Conservation (phyloP, 1,140 invertebrate species). For the Drosophila tropicalis region DNA sequence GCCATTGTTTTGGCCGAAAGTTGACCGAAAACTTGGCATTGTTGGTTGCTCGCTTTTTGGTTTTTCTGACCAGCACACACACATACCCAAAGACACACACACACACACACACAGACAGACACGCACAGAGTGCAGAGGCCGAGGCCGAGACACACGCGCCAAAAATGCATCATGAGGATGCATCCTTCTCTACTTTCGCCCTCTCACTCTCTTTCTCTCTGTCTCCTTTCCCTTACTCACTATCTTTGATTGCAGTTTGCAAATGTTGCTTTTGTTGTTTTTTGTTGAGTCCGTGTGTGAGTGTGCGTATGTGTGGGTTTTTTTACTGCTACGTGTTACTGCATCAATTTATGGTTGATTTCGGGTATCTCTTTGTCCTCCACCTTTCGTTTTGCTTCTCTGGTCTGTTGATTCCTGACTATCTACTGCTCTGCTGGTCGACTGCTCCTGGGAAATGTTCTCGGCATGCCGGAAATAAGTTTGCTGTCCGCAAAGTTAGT, state of each 20-base stretch:
- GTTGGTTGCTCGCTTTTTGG: slow-evolving; percentile 75
- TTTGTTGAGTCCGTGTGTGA: not conserved
- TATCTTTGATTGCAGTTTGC: slow-evolving; percentile 38
- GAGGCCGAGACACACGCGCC: slow-evolving; percentile 16
- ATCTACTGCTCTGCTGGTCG: slow-evolving; percentile 2
- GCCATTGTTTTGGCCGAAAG: slow-evolving; percentile 79
- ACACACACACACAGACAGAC: slow-evolving; percentile 20
- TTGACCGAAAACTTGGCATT: slow-evolving; percentile 81
- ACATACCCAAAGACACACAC: slow-evolving; percentile 17
- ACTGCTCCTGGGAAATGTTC: slow-evolving; percentile 51
- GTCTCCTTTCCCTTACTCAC: not conserved
- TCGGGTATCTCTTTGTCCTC: slow-evolving; percentile 55
- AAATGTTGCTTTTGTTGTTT: slow-evolving; percentile 7
- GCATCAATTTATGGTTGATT: slow-evolving; percentile 80
- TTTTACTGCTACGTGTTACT: slow-evolving; percentile 58
- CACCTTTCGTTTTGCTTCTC: slow-evolving; percentile 18
- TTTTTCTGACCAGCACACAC: slow-evolving; percentile 43
- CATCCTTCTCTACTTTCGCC: slow-evolving; percentile 22
- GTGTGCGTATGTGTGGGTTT: slow-evolving; percentile 25
- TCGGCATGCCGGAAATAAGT: slow-evolving; percentile 78
- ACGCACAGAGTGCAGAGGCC: slow-evolving; percentile 12
- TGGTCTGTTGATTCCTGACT: slow-evolving; percentile 57
- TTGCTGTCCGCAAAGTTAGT: slow-evolving; percentile 80
- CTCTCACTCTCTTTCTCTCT: not conserved
- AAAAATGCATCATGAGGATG: slow-evolving; percentile 43